Evolutionary conservation across 2,888 invertebrate species (phyloP), one percentile per base, ranked within the genome.

Genomic region (Thera britannica): DNA sequence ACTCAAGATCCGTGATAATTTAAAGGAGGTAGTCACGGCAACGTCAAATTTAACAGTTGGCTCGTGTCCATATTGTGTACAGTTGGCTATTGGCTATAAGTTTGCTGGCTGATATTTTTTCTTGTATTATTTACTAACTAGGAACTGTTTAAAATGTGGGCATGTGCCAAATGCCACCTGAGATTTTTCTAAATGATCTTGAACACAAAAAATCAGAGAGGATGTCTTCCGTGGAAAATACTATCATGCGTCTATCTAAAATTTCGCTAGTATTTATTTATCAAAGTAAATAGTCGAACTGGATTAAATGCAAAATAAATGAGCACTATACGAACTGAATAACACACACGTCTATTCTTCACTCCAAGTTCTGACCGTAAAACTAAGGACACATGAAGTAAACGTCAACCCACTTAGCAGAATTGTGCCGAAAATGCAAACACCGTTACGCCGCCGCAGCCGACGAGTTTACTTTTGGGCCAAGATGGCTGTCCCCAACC

Each of bases 381-480:
- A 73, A 72, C 70, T 72, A 67, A 48, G 68, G 67, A 68, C 69
- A 71, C 65, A 67, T 72, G 59, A 70, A 79, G 73, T 69, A 75
- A 70, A 74, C 71, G 55, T 67, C 71, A 66, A 71, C 72, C 76
- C 75, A 78, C 75, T 79, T 77, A 75, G 77, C 71, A 74, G 77
- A 83, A 83, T 82, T 77, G 79, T 81, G 77, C 73, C 75, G 73
- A 82, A 84, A 83, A 83, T 81, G 76, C 78, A 83, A 83, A 81
- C 81, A 80, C 78, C 76, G 80, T 84, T 83, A 81, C 80, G 82
- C 80, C 77, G 74, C 80, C 77, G 75, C 80, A 76, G 75, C 80
- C 77, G 75, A 80, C 81, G 84, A 84, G 85, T 85, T 86, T 85
- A 81, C 84, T 86, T 84, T 82, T 76, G 79, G 79, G 77, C 73